Evolutionary conservation across 2,113 vertebrate genomes (phyloP), one percentile per base, ranked within the genome.

Genomic region (Galeopterus variegatus): DNA sequence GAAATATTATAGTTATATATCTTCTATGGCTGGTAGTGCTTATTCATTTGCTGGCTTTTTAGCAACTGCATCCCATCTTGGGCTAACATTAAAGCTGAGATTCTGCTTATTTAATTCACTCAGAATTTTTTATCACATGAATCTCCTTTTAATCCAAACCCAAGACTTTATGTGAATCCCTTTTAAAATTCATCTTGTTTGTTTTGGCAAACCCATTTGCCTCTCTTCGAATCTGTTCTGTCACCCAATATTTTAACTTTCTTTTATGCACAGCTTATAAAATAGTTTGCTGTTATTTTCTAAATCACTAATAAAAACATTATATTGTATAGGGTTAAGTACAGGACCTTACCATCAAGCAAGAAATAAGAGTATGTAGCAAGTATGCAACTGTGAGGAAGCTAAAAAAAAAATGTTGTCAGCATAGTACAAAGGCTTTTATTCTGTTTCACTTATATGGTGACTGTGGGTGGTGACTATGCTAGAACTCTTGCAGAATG

Each of bases 91-190:
- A n/a, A 93, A 84, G 28, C 33, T 6, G 1, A 82, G 52, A 10
- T 79, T 95, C 41, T 92, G 15, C 19, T 91, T 97, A 48, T 5
- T 85, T 84, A 62, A 69, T 80, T 95, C 21, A 77, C 26, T 21
- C 15, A 94, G 86, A 69, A 69, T 86, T 93, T 82, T 26, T 81
- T 94, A 52, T 52, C 56, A 45, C 24, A 50, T 69, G 31, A 76
- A 93, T 94, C 88, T 33, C 5, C 92, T 2, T 95, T 97, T 86
- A 73, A 80, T 67, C 54, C 65, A 92, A 88, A 92, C 28, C 1
- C 41, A 84, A n/a, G 36, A 86, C 6, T 76, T 88, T 26, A 33
- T 81, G 58, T 79, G 56, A 83, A 33, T 72, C 24, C 17, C 7
- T 76, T 93, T 82, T 82, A 75, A 84, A 80, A 73, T 95, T 70